phyloP scores from a whole-genome alignment of 2,888 invertebrate species.

The Trichogramma evanescens region DNA sequence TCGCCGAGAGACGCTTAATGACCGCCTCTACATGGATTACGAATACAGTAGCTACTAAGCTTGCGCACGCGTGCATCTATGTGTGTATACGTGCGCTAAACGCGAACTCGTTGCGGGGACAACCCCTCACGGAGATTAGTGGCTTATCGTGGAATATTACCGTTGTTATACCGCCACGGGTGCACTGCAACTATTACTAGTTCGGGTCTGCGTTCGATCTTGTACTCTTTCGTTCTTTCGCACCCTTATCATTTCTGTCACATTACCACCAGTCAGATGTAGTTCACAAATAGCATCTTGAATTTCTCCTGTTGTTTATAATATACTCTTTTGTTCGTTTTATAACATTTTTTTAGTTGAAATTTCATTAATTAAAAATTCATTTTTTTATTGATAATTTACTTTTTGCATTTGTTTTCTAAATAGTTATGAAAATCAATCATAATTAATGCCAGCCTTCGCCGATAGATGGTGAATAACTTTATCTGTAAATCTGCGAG shows the following conservation, averaged over 20 bases:
- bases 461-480: too few relatives aligned
- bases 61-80: constrained; percentile 5
- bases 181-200: constrained; percentile 18
- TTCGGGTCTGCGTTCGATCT: constrained; percentile 8
- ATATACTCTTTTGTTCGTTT: too few relatives aligned
- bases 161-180: constrained; percentile 21
- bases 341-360: too few relatives aligned
- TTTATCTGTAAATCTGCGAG: too few relatives aligned
- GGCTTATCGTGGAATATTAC: constrained; percentile 40
- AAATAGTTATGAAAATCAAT: too few relatives aligned
- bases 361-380: too few relatives aligned
- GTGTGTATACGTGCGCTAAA: neutral
- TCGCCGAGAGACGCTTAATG: constrained; percentile 35
- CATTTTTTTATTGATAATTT: too few relatives aligned
- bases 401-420: too few relatives aligned
- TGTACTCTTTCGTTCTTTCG: constrained; percentile 17
- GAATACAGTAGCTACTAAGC: constrained; percentile 23
- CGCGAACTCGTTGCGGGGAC: constrained; percentile 34
- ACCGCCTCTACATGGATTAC: constrained; percentile 42
- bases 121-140: constrained; percentile 40
- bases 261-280: neutral
- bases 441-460: too few relatives aligned
- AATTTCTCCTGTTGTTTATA: too few relatives aligned
- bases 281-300: too few relatives aligned
- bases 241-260: neutral